These are phyloP conservation scores for Myotis daubentonii DNA, from an alignment of 2,797 vertebrate genomes.

Conservation along the genomic window DNA sequence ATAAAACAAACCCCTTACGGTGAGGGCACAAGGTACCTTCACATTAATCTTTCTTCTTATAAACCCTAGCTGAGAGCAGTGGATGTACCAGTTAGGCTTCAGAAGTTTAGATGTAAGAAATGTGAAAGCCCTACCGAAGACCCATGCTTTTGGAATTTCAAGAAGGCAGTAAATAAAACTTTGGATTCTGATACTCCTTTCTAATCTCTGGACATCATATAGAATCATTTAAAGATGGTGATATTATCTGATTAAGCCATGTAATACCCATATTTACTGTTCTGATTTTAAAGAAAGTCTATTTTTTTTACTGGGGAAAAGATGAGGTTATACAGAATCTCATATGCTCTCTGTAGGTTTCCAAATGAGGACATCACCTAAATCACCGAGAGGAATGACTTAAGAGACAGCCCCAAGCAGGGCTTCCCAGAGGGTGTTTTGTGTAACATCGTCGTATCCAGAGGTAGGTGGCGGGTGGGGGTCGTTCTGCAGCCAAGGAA, in stretches of 20 bases:
- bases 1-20: slow-evolving; percentile 76
- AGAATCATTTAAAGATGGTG: slow-evolving; percentile 31
- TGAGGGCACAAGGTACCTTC: slow-evolving; percentile 69
- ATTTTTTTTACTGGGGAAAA: slow-evolving; percentile 32
- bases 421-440: slow-evolving; percentile 75
- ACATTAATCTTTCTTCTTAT: slow-evolving; percentile 73
- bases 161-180: slow-evolving; percentile 54
- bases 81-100: slow-evolving; percentile 48
- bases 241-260: slow-evolving; percentile 27
- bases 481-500: slow-evolving; percentile 29
- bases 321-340: slow-evolving; percentile 43
- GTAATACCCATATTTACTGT: slow-evolving; percentile 37
- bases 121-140: not conserved
- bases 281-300: slow-evolving; percentile 53
- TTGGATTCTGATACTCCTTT: slow-evolving; percentile 15
- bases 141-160: slow-evolving; percentile 14
- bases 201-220: slow-evolving; percentile 29
- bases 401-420: slow-evolving; percentile 54
- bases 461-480: not conserved
- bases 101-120: slow-evolving; percentile 21
- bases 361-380: slow-evolving; percentile 53
- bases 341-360: slow-evolving; percentile 14
- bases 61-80: slow-evolving; percentile 62
- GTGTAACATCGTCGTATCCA: slow-evolving; percentile 43
- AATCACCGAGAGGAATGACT: slow-evolving; percentile 72